These are phyloP conservation scores for Hipposideros armiger DNA, from an alignment of 2,113 vertebrate genomes.

Conservation along the genomic window DNA sequence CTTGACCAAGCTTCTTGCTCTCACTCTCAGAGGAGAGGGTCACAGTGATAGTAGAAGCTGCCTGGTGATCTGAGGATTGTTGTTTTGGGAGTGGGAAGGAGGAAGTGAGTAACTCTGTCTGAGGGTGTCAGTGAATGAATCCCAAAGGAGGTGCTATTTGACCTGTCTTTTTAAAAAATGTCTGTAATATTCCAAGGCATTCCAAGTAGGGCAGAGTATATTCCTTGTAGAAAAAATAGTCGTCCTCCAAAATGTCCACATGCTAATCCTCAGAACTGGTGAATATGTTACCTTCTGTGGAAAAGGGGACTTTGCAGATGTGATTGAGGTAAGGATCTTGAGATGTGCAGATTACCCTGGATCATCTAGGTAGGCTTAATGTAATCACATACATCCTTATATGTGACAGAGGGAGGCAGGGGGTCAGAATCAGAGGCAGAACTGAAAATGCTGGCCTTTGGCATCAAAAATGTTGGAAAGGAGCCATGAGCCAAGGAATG, in stretches of 20 bases:
- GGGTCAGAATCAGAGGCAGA: background rate
- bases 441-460: background rate
- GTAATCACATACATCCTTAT: background rate
- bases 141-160: background rate
- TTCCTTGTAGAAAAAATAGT: background rate
- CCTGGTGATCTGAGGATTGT: background rate
- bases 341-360: background rate
- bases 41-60: too few relatives aligned
- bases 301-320: background rate
- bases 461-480: background rate
- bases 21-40: background rate
- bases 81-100: background rate
- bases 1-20: background rate
- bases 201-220: background rate
- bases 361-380: background rate
- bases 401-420: background rate
- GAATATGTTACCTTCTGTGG: background rate
- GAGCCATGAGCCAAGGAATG: background rate
- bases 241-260: accelerated
- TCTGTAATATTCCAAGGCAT: background rate
- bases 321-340: background rate
- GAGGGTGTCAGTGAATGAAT: background rate
- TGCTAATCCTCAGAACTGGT: background rate
- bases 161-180: background rate
- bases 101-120: background rate